Conservation (phyloP, 2,888 invertebrate genomes). For the Idaea biselata region DNA sequence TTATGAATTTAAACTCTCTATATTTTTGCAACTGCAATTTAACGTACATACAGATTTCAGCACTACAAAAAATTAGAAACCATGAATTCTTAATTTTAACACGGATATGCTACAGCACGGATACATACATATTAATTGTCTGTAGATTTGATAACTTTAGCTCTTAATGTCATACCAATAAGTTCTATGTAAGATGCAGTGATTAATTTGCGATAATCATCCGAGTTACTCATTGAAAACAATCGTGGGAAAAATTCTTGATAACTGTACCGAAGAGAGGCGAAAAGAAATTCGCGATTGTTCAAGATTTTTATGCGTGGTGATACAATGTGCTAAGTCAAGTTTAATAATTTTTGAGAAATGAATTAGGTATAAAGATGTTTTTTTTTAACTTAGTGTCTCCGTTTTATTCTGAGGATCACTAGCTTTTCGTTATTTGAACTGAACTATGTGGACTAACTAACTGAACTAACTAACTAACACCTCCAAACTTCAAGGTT, state of each 20-base stretch:
- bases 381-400: neutral
- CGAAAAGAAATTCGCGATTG: conserved; percentile 49
- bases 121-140: no score
- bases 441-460: no score
- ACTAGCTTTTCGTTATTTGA: no score
- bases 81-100: neutral
- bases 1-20: no score
- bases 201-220: conserved; percentile 1
- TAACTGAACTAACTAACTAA: no score
- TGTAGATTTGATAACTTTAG: neutral
- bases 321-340: conserved; percentile 17
- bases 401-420: no score
- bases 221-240: conserved; percentile 39
- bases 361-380: neutral
- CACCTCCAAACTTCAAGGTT: no score
- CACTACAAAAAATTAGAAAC: neutral
- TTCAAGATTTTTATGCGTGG: conserved; percentile 30
- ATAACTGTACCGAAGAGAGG: conserved; percentile 60
- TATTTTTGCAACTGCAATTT: neutral
- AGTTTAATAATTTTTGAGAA: conserved; percentile 2
- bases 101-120: no score
- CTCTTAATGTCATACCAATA: conserved; percentile 15
- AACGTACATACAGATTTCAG: neutral
- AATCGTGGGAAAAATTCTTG: conserved; percentile 66
- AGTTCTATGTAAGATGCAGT: conserved; percentile 10